Evolutionary conservation across 2,888 invertebrate species (phyloP).

Genomic region (Athalia cordata): DNA sequence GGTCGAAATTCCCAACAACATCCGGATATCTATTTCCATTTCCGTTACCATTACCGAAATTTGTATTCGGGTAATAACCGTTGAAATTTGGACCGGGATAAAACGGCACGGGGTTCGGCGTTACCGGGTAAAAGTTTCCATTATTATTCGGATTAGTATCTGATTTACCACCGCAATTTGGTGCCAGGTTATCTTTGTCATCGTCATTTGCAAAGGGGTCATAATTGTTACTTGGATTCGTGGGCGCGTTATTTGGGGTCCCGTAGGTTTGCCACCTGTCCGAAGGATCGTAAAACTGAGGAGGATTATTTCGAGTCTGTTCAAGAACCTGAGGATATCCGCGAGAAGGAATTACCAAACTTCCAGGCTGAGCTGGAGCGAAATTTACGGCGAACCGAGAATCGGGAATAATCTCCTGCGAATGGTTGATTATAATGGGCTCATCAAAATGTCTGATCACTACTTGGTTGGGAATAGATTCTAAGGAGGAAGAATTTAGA

Average conservation of each 20-base stretch:
- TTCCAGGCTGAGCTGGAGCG: too few species aligned
- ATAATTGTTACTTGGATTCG: background rate
- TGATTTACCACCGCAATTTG: constrained; percentile 18
- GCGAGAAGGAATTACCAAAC: too few species aligned
- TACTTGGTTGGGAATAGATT: background rate
- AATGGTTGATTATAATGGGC: background rate
- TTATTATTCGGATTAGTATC: background rate
- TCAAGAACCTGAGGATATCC: background rate
- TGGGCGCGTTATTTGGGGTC: background rate
- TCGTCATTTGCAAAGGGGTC: constrained; percentile 17
- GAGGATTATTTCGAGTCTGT: background rate
- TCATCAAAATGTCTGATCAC: background rate
- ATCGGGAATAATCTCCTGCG: background rate
- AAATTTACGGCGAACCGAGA: background rate
- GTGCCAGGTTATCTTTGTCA: background rate
- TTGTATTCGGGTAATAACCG: constrained; percentile 13
- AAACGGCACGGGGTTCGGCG: background rate
- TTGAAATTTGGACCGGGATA: background rate
- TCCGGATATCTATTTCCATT: constrained; percentile 20
- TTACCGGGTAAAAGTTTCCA: background rate
- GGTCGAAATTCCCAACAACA: constrained; percentile 44
- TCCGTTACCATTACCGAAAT: constrained; percentile 25
- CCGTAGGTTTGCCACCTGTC: constrained; percentile 13
- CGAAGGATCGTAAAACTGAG: background rate
- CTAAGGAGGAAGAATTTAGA: background rate